Conservation (phyloP, 1,140 invertebrate species). For the Eumaeus atala region DNA sequence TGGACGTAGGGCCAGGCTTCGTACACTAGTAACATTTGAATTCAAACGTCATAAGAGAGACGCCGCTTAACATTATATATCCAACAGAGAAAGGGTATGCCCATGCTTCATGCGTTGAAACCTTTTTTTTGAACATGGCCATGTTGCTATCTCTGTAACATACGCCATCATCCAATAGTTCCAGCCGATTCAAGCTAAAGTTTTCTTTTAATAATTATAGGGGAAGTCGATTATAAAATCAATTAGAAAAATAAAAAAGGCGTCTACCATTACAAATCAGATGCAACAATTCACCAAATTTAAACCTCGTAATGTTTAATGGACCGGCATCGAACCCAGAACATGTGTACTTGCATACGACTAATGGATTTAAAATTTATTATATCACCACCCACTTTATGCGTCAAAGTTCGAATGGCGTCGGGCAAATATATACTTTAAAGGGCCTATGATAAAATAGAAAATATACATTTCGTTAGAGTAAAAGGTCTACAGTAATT, state of each 20-base stretch:
- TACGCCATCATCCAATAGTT: too few species aligned
- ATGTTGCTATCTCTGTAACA: too few species aligned
- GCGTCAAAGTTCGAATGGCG: conserved; percentile 9
- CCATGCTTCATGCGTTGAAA: too few species aligned
- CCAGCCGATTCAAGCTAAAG: too few species aligned
- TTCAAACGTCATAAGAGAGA: too few species aligned
- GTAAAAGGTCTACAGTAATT: conserved; percentile 5
- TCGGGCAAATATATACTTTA: neutral
- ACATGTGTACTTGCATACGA: conserved; percentile 64
- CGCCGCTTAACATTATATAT: too few species aligned
- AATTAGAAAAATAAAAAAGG: conserved; percentile 40
- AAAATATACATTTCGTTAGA: conserved; percentile 2
- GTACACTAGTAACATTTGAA: too few species aligned
- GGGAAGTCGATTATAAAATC: conserved; percentile 23
- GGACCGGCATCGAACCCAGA: conserved; percentile 55
- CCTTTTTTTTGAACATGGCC: too few species aligned
- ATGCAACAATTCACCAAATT: conserved; percentile 67
- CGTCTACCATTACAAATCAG: conserved; percentile 41
- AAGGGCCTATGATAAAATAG: neutral
- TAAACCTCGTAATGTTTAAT: conserved; percentile 72
- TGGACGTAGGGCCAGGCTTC: too few species aligned
- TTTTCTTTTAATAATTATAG: neutral
- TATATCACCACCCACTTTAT: conserved; percentile 55
- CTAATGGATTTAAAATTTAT: conserved; percentile 74
- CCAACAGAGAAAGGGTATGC: too few species aligned